phyloP scores from a whole-genome alignment of 2,113 vertebrate genomes.

The Excalfactoria chinensis region DNA sequence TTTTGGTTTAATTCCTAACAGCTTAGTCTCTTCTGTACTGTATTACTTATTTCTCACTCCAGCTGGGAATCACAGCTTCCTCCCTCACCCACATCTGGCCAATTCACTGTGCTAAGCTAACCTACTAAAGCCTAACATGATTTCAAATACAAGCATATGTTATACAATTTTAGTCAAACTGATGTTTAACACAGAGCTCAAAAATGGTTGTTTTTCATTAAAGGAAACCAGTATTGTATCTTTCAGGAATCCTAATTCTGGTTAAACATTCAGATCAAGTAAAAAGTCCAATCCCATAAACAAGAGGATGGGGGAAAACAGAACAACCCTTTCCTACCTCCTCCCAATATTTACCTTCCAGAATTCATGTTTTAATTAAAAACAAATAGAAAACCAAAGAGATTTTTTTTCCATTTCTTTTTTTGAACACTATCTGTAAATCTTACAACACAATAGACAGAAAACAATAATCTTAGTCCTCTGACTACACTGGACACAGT shows the following conservation, averaged over 20 bases:
- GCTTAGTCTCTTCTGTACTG: not conserved
- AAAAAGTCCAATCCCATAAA: not conserved
- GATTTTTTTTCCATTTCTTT: not conserved
- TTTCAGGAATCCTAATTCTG: not conserved
- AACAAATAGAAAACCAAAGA: not conserved
- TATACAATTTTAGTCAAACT: not conserved
- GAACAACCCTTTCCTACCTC: not conserved
- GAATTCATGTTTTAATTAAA: not conserved
- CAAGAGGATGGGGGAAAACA: not conserved
- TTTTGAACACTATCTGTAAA: not conserved
- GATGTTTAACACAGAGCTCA: not conserved
- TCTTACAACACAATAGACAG: not conserved
- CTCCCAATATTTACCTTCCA: not conserved
- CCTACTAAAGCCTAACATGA: not conserved
- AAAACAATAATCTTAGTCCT: not conserved
- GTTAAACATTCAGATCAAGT: not conserved
- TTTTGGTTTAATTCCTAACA: not conserved
- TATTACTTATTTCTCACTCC: not conserved
- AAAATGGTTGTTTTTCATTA: not conserved
- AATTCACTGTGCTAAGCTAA: not conserved
- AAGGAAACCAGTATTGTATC: fast-evolving
- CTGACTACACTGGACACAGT: not conserved
- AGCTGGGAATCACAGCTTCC: not conserved
- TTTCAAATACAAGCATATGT: not conserved
- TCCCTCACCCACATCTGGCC: not conserved